Evolutionary conservation across 2,797 vertebrate species (phyloP).

Genomic region (Squalus acanthias): DNA sequence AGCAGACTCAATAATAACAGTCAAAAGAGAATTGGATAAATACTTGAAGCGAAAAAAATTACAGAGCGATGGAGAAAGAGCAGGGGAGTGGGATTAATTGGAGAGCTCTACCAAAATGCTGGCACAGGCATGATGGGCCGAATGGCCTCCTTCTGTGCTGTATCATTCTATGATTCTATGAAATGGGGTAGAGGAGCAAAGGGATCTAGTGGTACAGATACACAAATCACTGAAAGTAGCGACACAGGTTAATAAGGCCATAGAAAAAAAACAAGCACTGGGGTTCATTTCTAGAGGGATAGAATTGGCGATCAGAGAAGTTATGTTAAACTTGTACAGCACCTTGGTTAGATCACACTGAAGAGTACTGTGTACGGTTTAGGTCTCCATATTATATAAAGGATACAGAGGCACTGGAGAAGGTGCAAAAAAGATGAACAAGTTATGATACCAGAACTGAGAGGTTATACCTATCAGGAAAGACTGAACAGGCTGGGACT

Average conservation of each 20-base stretch:
- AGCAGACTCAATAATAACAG: not conserved
- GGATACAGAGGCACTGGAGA: not conserved
- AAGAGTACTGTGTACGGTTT: not conserved
- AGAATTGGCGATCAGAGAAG: not conserved
- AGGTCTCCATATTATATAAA: not conserved
- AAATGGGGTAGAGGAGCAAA: not conserved
- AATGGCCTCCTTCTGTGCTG: not conserved
- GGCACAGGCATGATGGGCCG: too few species aligned
- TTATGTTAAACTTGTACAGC: not conserved
- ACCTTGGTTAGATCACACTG: not conserved
- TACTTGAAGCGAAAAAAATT: not conserved
- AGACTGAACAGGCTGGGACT: not conserved
- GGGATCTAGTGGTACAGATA: not conserved
- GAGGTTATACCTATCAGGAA: not conserved
- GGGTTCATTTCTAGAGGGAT: not conserved
- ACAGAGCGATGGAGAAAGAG: not conserved
- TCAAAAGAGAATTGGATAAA: not conserved
- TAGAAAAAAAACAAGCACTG: too few species aligned
- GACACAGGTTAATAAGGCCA: not conserved
- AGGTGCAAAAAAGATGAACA: not conserved
- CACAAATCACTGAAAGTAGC: not conserved
- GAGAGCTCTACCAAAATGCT: not conserved
- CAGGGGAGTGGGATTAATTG: not conserved
- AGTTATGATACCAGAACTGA: not conserved
- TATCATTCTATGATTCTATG: not conserved